These are phyloP conservation scores for Sitta europaea DNA, from an alignment of 2,113 vertebrate species.

Conservation along the genomic window DNA sequence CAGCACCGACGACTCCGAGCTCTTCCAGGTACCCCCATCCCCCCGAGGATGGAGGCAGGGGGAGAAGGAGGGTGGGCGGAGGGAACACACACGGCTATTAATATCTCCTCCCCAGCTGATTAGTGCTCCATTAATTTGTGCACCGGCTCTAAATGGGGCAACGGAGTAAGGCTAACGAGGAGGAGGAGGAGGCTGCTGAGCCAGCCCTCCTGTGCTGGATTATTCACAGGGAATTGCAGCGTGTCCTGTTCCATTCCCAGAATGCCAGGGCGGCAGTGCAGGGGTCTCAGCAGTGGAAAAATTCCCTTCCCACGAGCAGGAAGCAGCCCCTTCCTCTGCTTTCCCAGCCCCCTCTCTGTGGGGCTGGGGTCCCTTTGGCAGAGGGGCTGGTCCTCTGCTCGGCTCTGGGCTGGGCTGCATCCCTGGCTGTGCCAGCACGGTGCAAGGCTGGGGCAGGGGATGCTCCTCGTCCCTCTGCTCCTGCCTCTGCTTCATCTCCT, in stretches of 20 bases:
- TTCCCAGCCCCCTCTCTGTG: background rate
- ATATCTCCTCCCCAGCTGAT: conserved; percentile 73
- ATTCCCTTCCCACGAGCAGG: background rate
- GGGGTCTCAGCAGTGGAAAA: background rate
- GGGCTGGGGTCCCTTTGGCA: background rate
- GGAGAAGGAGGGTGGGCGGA: background rate
- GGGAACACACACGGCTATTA: conserved; percentile 63
- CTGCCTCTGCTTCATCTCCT: background rate
- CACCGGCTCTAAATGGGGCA: conserved; percentile 49
- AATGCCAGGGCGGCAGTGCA: background rate
- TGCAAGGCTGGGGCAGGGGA: background rate
- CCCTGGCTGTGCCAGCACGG: rapidly evolving
- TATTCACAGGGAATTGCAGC: background rate
- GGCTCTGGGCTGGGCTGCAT: background rate
- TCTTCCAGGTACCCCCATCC: conserved; percentile 84
- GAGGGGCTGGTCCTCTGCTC: background rate
- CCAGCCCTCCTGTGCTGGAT: background rate
- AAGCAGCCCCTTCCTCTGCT: background rate
- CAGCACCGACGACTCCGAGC: conserved; percentile 83
- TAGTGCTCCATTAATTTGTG: conserved; percentile 74
- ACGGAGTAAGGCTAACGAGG: conserved; percentile 47
- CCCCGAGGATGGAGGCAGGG: background rate
- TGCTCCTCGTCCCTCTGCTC: background rate
- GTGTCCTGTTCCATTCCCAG: background rate
- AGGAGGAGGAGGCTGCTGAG: background rate